A percentile compares a stretch with the other conserved stretches of the same genome.
Conservation (phyloP, 2,797 vertebrate genomes). For the Alca torda region DNA sequence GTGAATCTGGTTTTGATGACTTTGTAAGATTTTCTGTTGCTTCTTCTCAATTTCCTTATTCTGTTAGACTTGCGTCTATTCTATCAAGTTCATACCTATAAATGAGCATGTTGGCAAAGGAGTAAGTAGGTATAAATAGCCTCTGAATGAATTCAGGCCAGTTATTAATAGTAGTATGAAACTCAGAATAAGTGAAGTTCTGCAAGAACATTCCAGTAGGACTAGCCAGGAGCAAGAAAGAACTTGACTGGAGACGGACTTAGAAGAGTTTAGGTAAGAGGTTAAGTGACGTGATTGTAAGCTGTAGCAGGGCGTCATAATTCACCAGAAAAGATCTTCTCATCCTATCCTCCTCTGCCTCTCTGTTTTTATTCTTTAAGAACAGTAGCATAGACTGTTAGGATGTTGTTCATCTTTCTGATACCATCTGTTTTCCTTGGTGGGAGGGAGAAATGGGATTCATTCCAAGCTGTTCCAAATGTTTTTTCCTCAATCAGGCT, state of each 20-base stretch:
- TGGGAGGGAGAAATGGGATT: slow-evolving; percentile 35
- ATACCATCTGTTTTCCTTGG: slow-evolving; percentile 51
- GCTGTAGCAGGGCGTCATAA: fast-evolving
- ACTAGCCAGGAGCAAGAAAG: neutral
- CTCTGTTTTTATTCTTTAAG: neutral
- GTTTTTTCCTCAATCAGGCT: slow-evolving; percentile 11
- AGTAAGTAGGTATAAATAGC: neutral
- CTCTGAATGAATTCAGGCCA: neutral
- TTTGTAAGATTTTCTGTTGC: neutral
- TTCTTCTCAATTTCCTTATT: neutral
- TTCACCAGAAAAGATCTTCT: no score
- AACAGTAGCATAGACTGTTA: neutral
- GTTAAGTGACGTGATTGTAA: neutral
- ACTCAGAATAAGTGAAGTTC: neutral
- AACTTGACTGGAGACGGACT: neutral
- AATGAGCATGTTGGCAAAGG: neutral
- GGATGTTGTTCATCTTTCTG: slow-evolving; percentile 33
- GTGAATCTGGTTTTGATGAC: neutral
- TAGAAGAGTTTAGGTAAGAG: neutral
- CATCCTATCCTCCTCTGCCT: neutral
- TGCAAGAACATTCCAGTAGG: neutral
- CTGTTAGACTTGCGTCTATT: neutral
- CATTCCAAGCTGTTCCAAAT: slow-evolving; percentile 36
- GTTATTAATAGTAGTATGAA: neutral
- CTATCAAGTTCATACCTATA: neutral